Percentiles rank a stretch among this genome's conserved stretches.
Evolutionary conservation across 2,888 invertebrate species (phyloP).

Genomic region (Phlogophora meticulosa): DNA sequence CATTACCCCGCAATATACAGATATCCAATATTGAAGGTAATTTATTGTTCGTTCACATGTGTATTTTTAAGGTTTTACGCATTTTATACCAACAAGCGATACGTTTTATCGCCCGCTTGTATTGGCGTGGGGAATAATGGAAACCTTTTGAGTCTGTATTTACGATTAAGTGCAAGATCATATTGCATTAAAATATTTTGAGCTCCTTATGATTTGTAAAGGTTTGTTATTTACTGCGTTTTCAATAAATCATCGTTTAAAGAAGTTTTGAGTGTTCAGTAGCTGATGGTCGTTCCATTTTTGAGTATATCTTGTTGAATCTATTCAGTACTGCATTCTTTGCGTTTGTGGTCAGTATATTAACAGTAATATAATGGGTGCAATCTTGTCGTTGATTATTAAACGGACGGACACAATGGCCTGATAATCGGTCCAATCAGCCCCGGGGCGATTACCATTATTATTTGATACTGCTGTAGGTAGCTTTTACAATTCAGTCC

Average conservation of each 20-base stretch:
- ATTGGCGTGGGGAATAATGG: slow-evolving; percentile 48
- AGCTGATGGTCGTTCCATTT: slow-evolving; percentile 24
- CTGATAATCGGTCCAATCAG: slow-evolving; percentile 73
- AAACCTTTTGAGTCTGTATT: slow-evolving; percentile 55
- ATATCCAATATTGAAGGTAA: slow-evolving; percentile 52
- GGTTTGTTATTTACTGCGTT: slow-evolving; percentile 44
- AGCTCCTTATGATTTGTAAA: slow-evolving; percentile 49
- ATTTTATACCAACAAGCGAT: slow-evolving; percentile 59
- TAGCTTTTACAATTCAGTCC: slow-evolving; percentile 67
- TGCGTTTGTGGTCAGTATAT: slow-evolving; percentile 68
- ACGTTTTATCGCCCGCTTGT: slow-evolving; percentile 53
- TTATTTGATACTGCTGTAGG: slow-evolving; percentile 76
- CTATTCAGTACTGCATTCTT: slow-evolving; percentile 44
- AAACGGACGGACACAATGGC: slow-evolving; percentile 71
- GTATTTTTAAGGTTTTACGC: slow-evolving; percentile 56
- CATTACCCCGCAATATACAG: slow-evolving; percentile 41
- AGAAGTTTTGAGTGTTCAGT: slow-evolving; percentile 38
- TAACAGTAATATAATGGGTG: slow-evolving; percentile 66
- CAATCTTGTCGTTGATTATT: slow-evolving; percentile 72
- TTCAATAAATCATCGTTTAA: slow-evolving; percentile 52
- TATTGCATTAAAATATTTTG: slow-evolving; percentile 58
- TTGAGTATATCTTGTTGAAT: slow-evolving; percentile 15
- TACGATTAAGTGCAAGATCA: slow-evolving; percentile 52
- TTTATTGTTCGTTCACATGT: slow-evolving; percentile 49
- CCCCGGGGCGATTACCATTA: slow-evolving; percentile 75